Conservation (phyloP, 2,888 invertebrate genomes). For the Prenolepis imparis region DNA sequence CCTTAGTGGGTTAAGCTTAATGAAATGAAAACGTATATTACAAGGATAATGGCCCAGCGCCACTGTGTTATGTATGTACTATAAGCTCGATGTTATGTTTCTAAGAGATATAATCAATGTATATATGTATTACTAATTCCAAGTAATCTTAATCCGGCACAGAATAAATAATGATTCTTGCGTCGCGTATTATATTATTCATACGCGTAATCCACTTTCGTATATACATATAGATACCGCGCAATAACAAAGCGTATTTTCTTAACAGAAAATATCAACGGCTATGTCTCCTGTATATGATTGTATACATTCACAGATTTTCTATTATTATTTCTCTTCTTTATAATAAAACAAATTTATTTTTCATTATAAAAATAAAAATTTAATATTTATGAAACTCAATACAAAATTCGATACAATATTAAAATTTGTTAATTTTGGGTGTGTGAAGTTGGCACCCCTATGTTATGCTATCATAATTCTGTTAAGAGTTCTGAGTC, state of each 20-base stretch:
- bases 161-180: conserved; percentile 48
- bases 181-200: conserved; percentile 43
- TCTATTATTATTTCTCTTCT: not conserved
- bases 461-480: too few relatives aligned
- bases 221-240: not conserved
- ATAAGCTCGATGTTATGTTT: conserved; percentile 25
- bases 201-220: conserved; percentile 43
- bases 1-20: conserved; percentile 41
- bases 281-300: not conserved
- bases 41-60: conserved; percentile 38
- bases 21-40: conserved; percentile 56
- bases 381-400: not conserved
- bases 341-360: not conserved
- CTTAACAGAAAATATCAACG: conserved; percentile 21
- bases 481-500: too few relatives aligned
- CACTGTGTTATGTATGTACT: conserved; percentile 14
- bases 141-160: conserved; percentile 40
- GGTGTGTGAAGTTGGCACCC: too few relatives aligned
- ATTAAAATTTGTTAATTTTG: not conserved
- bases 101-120: conserved; percentile 31
- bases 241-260: conserved; percentile 42
- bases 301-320: not conserved
- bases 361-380: not conserved
- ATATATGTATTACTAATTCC: conserved; percentile 38
- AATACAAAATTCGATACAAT: not conserved